These are phyloP conservation scores for Zaprionus africanus DNA, from an alignment of 1,140 invertebrate genomes.

Conservation along the genomic window DNA sequence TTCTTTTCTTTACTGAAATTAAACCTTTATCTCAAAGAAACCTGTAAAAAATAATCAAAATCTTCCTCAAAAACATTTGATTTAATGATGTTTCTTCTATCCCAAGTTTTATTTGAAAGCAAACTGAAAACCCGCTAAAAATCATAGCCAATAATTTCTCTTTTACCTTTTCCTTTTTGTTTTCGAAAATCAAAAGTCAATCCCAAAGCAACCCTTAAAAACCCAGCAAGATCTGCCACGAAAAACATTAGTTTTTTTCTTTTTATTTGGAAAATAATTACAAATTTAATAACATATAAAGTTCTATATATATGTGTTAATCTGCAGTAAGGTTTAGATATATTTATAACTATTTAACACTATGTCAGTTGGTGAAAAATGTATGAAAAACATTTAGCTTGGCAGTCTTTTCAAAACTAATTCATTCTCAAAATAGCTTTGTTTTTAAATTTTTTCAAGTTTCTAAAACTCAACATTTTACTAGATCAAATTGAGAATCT, in stretches of 20 bases:
- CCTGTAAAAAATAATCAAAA: too few species aligned
- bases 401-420: neutral
- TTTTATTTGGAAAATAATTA: neutral
- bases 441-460: constrained; percentile 2
- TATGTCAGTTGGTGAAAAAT: neutral
- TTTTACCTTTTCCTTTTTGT: neutral
- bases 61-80: too few species aligned
- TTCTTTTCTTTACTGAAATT: too few species aligned
- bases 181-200: neutral
- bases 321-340: neutral
- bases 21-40: too few species aligned
- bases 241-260: neutral
- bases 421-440: neutral
- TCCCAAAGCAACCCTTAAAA: neutral
- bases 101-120: neutral
- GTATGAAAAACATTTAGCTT: neutral
- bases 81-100: neutral
- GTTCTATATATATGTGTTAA: neutral
- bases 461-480: neutral
- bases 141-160: too few species aligned
- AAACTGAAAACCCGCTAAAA: too few species aligned
- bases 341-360: constrained; percentile 1
- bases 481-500: neutral
- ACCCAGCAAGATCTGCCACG: neutral
- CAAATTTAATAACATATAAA: neutral